Evolutionary conservation across 2,797 vertebrate species (phyloP).

Genomic region (Crocodylus rhombifer): DNA sequence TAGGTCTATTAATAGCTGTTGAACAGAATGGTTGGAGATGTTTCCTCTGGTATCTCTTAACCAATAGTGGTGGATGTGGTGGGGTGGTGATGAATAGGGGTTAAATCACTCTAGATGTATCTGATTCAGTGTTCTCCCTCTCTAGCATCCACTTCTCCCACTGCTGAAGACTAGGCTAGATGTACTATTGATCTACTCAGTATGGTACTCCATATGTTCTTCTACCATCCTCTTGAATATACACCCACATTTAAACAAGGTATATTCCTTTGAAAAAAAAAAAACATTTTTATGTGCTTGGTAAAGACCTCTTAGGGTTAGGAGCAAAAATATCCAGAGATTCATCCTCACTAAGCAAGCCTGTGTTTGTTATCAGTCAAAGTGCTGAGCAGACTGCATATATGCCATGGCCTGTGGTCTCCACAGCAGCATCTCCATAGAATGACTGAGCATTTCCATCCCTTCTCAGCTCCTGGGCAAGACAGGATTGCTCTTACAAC

Average conservation of each 20-base stretch:
- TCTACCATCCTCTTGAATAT: not conserved
- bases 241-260: not conserved
- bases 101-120: too few species aligned
- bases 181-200: too few species aligned
- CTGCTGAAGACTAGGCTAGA: too few species aligned
- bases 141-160: too few species aligned
- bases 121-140: too few species aligned
- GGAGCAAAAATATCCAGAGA: not conserved
- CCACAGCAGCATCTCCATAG: not conserved
- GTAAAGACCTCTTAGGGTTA: not conserved
- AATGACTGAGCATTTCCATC: not conserved
- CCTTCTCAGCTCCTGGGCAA: not conserved
- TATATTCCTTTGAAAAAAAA: not conserved
- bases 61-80: too few species aligned
- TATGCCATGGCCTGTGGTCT: not conserved
- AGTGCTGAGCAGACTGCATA: not conserved
- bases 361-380: not conserved
- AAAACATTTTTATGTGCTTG: not conserved
- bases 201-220: not conserved
- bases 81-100: too few species aligned
- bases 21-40: too few species aligned
- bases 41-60: too few species aligned
- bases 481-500: not conserved
- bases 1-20: too few species aligned
- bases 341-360: not conserved